A percentile compares a stretch with the other conserved stretches of the same genome.
Evolutionary conservation across 2,113 vertebrate genomes (phyloP).

Genomic region (Steatornis caripensis): DNA sequence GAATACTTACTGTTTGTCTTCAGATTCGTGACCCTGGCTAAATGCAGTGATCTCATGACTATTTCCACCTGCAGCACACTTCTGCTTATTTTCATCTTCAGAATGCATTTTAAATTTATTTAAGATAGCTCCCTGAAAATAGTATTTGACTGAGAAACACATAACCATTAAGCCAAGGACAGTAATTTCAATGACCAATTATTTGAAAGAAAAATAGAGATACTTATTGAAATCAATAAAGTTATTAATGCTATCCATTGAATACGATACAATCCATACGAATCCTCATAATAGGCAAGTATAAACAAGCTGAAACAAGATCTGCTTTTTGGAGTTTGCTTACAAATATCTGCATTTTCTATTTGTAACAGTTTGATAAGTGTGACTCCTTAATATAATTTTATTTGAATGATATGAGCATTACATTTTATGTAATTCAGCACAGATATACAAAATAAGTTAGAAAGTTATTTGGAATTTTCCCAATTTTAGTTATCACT

Average conservation of each 20-base stretch:
- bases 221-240: not conserved
- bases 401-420: not conserved
- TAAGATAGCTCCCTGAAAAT: not conserved
- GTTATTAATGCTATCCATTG: not conserved
- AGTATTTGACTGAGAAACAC: not conserved
- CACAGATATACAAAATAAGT: not conserved
- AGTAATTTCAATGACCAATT: not conserved
- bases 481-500: not conserved
- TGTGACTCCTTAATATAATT: not conserved
- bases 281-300: not conserved
- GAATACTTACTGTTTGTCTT: constrained; percentile 33
- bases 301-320: not conserved
- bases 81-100: not conserved
- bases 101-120: constrained; percentile 29
- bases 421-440: not conserved
- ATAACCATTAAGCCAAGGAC: not conserved
- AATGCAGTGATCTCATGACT: not conserved
- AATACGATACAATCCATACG: too few species aligned
- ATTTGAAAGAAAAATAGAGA: not conserved
- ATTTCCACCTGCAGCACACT: not conserved
- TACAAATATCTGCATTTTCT: not conserved
- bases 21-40: not conserved
- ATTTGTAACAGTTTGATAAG: not conserved
- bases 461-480: not conserved
- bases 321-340: not conserved